A percentile compares a stretch with the other conserved stretches of the same genome.
These are phyloP conservation scores for Scophthalmus maximus DNA, from an alignment of 2,113 vertebrate genomes.

Conservation along the genomic window DNA sequence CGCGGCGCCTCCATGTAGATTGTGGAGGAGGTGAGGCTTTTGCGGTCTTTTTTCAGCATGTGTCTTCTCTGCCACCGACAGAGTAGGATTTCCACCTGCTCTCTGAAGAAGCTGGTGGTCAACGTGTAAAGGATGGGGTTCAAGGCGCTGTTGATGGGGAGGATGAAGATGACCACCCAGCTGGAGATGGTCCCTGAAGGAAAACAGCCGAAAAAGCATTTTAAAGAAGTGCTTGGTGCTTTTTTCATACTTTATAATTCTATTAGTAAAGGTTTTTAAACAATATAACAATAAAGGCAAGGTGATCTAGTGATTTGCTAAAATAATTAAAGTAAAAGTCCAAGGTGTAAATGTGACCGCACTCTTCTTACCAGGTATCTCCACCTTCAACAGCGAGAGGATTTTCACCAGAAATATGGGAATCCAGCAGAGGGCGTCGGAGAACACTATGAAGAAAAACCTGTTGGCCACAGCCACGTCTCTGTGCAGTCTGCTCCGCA, in stretches of 20 bases:
- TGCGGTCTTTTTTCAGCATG: conserved; percentile 75
- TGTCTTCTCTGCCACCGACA: conserved; percentile 79
- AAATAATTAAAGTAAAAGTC: no score
- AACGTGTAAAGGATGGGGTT: conserved; percentile 87
- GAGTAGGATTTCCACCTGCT: conserved; percentile 85
- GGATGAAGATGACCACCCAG: conserved; percentile 86
- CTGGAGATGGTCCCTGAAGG: conserved; percentile 82
- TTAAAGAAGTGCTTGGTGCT: no score
- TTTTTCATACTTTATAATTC: no score
- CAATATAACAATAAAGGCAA: background rate
- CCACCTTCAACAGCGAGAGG: conserved; percentile 81
- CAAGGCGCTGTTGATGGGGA: conserved; percentile 87
- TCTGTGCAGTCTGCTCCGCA: conserved; percentile 77
- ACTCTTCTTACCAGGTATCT: conserved; percentile 85
- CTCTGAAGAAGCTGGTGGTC: conserved; percentile 87
- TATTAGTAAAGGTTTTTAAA: no score
- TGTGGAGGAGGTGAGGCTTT: conserved; percentile 79
- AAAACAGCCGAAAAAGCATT: conserved; percentile 25
- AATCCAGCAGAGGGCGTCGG: conserved; percentile 94
- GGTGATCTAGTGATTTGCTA: background rate
- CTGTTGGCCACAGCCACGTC: conserved; percentile 82
- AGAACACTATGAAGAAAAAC: conserved; percentile 89
- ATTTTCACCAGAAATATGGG: conserved; percentile 85
- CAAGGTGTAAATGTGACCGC: background rate
- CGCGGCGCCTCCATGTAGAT: conserved; percentile 68